These are phyloP conservation scores for Drosophila fungiperda DNA, from an alignment of 2,888 invertebrate species.

Conservation along the genomic window DNA sequence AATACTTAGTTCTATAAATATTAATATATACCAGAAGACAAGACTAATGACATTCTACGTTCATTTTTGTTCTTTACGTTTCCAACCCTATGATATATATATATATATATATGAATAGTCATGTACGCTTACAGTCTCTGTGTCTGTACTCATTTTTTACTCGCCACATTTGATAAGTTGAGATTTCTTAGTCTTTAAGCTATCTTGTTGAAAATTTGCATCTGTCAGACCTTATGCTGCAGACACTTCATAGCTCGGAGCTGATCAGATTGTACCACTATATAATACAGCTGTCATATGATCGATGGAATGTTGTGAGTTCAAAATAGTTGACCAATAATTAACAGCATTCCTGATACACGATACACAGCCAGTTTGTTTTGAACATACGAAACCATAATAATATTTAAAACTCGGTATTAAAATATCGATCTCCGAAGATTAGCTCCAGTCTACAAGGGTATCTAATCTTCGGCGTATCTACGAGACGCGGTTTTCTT, in stretches of 20 bases:
- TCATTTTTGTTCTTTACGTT: not conserved
- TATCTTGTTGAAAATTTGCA: not conserved
- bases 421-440: not conserved
- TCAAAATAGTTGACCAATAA: not conserved
- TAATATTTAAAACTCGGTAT: not conserved
- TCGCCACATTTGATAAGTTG: not conserved
- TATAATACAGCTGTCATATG: not conserved
- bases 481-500: not conserved
- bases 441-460: not conserved
- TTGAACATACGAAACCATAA: not conserved
- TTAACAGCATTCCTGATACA: not conserved
- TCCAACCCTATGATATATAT: not conserved
- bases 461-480: not conserved
- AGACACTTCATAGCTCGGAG: not conserved
- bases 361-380: not conserved
- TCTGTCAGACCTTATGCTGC: not conserved
- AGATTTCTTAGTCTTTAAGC: not conserved
- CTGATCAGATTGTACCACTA: not conserved
- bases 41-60: constrained; percentile 19
- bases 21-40: not conserved
- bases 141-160: not conserved
- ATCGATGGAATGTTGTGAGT: not conserved
- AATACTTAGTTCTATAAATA: not conserved
- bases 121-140: not conserved
- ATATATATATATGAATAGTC: not conserved